Evolutionary conservation across 2,113 vertebrate genomes (phyloP), one percentile per base, ranked within the genome.

Genomic region (Tachysurus vachellii): DNA sequence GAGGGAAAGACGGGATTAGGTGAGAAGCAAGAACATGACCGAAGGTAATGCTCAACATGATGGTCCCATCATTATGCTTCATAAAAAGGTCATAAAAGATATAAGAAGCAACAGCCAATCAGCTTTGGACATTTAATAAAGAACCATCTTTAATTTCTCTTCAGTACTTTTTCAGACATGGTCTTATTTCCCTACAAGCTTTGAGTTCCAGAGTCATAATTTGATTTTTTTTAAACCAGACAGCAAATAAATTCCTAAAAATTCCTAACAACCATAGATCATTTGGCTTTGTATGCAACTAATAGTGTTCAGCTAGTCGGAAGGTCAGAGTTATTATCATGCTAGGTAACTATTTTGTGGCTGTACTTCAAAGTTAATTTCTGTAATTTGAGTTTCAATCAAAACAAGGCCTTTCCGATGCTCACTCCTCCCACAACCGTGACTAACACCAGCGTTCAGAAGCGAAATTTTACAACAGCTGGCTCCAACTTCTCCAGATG

Each of bases 401-500:
- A 28, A 14, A 11, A 26, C 44, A 44, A 13, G 42, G 9, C 44
- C 12, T 50, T 77, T n/a, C 47, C 6, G 16, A 53, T 5, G 0
- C 50, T 50, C 21, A 9, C 23, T 5, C 36, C 66, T 5, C 23
- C 23, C 6, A 71, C 6, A 71, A 71, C 16, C 68, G 9, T 31
- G 17, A 42, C 31, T 21, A 21, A 47, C 42, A n/a, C 26, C 13
- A 54, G 26, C 8, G 14, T 54, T 80, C 17, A 36, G 31, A 31
- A 80, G 21, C 2, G 0, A 16, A 11, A 17, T 56, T 77, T 31
- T 31, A 28, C 53, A 59, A 19, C 31, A 80, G 28, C 53, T 80
- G 79, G 79, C 17, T 80, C 31, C 54, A 80, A 21, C 54, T 36
- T 59, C 79, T 80, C 77, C 77, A 80, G 77, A 57, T 80, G 79